Evolutionary conservation across 2,113 vertebrate species (phyloP), one percentile per base, ranked within the genome.

Genomic region (Dinomys branickii): DNA sequence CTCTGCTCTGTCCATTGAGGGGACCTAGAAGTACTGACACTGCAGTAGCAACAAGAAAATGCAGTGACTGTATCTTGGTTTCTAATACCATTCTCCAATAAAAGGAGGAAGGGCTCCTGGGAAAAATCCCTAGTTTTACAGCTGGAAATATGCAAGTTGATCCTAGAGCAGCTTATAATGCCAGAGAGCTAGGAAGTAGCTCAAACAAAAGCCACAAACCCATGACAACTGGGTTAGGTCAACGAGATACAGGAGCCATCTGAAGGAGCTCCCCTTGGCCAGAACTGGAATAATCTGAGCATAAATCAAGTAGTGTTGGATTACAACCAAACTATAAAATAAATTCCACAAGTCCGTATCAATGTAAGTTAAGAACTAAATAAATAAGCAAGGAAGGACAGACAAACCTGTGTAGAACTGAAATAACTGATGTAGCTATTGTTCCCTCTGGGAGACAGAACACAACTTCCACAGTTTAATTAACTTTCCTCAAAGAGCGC

Each of bases 71-170:
- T 22, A n/a, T 63, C 20, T 87, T 84, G 5, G 28, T 67, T 96
- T 97, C 61, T 90, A 90, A 67, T 41, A 85, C 59, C 59, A 58
- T 35, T 67, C 38, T 86, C 30, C 63, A 93, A 91, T 54, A 91
- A 96, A 96, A 97, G 50, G 26, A 88, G 28, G 3, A 16, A 96
- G 5, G 22, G 16, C 7, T 96, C 61, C 30, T n/a, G 77, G 56
- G 50, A 89, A 61, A 94, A 90, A 85, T 4, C 38, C 16, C 7
- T 85, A 30, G 47, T 83, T 85, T 59, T 52, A 91, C 20, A 19
- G 84, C 7, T 63, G 14, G 14, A 97, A 80, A 95, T 83, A 95
- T 0, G 28, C 3, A 83, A 89, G 85, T 24, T 50, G 56, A 97
- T 30, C 5, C 77, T 88, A 20, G 9, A 96, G 58, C 16, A 93